Percentiles rank a stretch among this genome's conserved stretches.
These are phyloP conservation scores for Odontomyia ornata DNA, from an alignment of 2,888 invertebrate genomes.

Conservation along the genomic window DNA sequence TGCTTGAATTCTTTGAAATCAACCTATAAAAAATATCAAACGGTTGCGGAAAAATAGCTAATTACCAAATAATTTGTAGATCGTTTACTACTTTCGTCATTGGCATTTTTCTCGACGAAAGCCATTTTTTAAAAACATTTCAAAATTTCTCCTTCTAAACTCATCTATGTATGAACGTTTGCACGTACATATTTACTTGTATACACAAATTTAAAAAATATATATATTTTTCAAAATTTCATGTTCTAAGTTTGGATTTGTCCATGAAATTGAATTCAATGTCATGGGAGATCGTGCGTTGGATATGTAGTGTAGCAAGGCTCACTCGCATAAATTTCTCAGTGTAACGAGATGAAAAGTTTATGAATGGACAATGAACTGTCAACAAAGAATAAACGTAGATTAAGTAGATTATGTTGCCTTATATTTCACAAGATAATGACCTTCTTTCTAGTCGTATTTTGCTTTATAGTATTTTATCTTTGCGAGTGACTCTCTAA, in stretches of 20 bases:
- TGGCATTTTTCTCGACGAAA: neutral
- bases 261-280: neutral
- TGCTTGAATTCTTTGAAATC: no score
- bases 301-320: no score
- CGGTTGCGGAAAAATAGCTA: no score
- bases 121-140: neutral
- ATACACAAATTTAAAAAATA: neutral
- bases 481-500: no score
- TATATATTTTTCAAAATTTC: neutral
- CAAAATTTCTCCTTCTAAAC: no score
- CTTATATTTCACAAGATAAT: neutral
- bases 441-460: neutral
- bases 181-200: no score
- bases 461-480: no score
- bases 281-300: neutral
- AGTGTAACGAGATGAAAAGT: neutral
- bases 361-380: constrained; percentile 6
- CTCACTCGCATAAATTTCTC: no score
- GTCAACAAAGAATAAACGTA: neutral
- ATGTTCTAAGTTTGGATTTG: constrained; percentile 5
- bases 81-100: neutral
- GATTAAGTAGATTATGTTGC: neutral
- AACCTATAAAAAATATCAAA: no score
- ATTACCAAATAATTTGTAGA: no score
- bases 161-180: no score